Base-by-base conservation (phyloP, 2,888 invertebrate species). In the Cantharis nigra region DNA sequence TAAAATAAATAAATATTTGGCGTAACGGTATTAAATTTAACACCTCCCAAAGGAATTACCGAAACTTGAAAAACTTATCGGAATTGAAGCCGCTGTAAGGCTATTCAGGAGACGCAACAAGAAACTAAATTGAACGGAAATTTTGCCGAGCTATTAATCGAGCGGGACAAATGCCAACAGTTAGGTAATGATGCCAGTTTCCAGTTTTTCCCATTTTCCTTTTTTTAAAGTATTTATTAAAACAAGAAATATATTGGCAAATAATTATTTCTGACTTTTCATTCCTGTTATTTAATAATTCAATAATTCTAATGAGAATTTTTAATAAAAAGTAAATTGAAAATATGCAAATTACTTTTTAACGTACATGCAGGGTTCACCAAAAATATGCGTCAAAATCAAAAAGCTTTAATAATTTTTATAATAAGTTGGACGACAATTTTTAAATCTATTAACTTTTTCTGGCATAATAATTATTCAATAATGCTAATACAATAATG, bases 111-210 rank as follows among this genome's bases (percentile, higher is more conserved):
- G 82, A 84, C 85, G 85, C 86, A 86, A 86, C 86, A 86, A 86
- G 86, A 83, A 85, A 85, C 84, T 85, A 86, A 87, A 87, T 86
- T 85, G 87, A 86, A 86, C 86, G 87, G 86, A 87, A 86, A 87
- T 85, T 85, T 84, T 83, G 82, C 84, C 82, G 80, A 83, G 84
- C 82, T 84, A 84, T 84, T 85, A 85, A 86, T 86, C 85, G 85
- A 84, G 82, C 84, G 82, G 82, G 83, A 82, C 83, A 85, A 85
- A 86, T 85, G 84, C 85, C 85, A 85, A 84, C 83, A 82, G 83
- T 81, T 83, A 80, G 73, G 74, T 70, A 64, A 33, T 65, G 72
- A 75, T 79, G 80, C 72, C 73, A 79, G 74, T 79, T 77, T 80
- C 75, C 75, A 74, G 75, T 63, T 62, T 70, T 76, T 74, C 69